phyloP scores from a whole-genome alignment of 2,797 vertebrate species.

The Takifugu rubripes region DNA sequence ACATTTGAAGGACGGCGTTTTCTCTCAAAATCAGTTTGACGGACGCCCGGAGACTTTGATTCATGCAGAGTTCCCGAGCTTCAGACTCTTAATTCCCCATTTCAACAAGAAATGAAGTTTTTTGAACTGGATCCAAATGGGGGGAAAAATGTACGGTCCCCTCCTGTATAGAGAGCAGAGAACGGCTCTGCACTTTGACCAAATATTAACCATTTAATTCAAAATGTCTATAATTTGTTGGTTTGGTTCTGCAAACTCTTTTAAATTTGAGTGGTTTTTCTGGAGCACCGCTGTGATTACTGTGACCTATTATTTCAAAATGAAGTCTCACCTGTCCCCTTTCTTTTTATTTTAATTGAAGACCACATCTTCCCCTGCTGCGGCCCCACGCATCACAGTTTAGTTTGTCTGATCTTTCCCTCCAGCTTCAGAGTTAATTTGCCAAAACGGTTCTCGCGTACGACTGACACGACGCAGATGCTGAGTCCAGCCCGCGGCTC shows the following conservation, averaged over 20 bases:
- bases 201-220: constrained; percentile 64
- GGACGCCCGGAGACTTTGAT: constrained; percentile 31
- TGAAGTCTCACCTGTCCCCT: constrained; percentile 46
- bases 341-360: constrained; percentile 36
- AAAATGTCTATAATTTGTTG: constrained; percentile 70
- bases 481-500: background rate
- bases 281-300: constrained; percentile 23
- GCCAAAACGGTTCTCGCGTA: constrained; percentile 59
- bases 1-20: constrained; percentile 47
- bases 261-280: constrained; percentile 37
- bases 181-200: constrained; percentile 51
- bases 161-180: constrained; percentile 40
- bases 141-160: constrained; percentile 47
- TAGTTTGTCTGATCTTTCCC: constrained; percentile 15
- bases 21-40: constrained; percentile 23
- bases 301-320: constrained; percentile 37
- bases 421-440: constrained; percentile 54
- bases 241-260: constrained; percentile 85
- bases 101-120: constrained; percentile 40
- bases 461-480: constrained; percentile 36
- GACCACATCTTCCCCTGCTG: constrained; percentile 19
- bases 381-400: background rate
- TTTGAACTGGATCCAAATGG: constrained; percentile 39
- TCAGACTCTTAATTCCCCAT: constrained; percentile 37
- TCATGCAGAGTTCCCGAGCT: constrained; percentile 32